Evolutionary conservation across 2,113 vertebrate species (phyloP).

Genomic region (Eurystomus gularis): DNA sequence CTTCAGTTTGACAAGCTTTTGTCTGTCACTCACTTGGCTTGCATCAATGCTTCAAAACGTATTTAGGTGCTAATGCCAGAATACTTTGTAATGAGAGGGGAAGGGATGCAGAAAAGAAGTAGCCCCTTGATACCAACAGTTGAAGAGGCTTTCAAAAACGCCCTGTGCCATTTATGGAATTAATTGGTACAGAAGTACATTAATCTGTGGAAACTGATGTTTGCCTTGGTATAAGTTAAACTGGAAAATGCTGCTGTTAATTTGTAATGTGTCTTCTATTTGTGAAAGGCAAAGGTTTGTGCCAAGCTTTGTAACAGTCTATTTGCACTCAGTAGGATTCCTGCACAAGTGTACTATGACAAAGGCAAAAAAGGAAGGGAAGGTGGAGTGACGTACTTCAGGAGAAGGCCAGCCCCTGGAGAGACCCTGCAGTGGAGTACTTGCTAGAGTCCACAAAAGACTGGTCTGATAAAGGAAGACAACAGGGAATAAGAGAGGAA

Average conservation of each 20-base stretch:
- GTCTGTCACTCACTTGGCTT: background rate
- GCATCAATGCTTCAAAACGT: background rate
- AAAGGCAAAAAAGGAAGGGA: constrained; percentile 73
- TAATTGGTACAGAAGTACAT: constrained; percentile 9
- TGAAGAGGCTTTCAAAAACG: constrained; percentile 26
- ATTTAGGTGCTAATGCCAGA: background rate
- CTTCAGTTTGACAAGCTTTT: background rate
- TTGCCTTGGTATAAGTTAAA: constrained; percentile 6
- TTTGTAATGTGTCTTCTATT: constrained; percentile 21
- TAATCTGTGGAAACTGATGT: constrained; percentile 20
- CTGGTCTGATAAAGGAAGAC: constrained; percentile 84
- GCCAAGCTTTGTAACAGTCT: constrained; percentile 26
- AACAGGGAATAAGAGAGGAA: constrained; percentile 72
- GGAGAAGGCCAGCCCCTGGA: constrained; percentile 92
- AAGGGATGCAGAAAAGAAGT: constrained; percentile 2
- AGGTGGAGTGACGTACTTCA: constrained; percentile 86
- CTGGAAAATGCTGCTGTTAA: constrained; percentile 16
- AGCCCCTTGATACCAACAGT: background rate
- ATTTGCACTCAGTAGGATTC: constrained; percentile 54
- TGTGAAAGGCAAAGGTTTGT: constrained; percentile 10
- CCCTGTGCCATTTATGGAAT: background rate
- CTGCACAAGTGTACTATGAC: constrained; percentile 60
- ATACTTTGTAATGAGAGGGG: background rate
- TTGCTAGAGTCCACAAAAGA: constrained; percentile 95
- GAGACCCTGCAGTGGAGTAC: constrained; percentile 89